Evolutionary conservation across 1,140 invertebrate species (phyloP).

Genomic region (Grapholita molesta): DNA sequence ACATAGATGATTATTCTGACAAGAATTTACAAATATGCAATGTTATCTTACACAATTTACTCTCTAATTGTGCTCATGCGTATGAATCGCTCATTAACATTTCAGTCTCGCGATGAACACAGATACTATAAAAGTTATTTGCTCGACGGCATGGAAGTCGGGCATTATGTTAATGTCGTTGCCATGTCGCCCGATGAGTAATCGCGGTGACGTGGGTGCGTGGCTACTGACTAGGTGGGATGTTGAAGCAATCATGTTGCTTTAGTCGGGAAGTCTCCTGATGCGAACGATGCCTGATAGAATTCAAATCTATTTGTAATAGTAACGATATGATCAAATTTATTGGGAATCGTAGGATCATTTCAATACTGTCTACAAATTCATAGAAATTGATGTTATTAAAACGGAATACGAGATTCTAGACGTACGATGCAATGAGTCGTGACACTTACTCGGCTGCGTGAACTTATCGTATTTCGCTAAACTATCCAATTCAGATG

Average conservation of each 20-base stretch:
- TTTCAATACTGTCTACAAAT: too few relatives aligned
- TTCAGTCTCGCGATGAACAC: constrained; percentile 37
- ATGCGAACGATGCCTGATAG: neutral
- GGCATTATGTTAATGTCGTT: constrained; percentile 33
- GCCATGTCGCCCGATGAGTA: neutral
- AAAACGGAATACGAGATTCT: too few relatives aligned
- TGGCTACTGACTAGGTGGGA: neutral
- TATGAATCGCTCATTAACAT: constrained; percentile 38
- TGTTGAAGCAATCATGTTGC: neutral
- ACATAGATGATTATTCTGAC: too few relatives aligned
- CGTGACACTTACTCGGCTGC: too few relatives aligned
- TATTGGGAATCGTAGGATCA: too few relatives aligned
- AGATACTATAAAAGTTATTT: constrained; percentile 17
- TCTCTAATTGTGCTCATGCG: too few relatives aligned
- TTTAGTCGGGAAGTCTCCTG: neutral
- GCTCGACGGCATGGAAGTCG: constrained; percentile 23
- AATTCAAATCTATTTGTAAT: neutral
- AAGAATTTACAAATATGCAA: too few relatives aligned
- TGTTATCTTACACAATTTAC: too few relatives aligned
- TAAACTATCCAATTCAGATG: too few relatives aligned
- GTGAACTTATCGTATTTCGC: too few relatives aligned
- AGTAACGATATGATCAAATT: neutral
- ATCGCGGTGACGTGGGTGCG: neutral
- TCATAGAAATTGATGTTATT: too few relatives aligned
- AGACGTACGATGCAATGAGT: too few relatives aligned